Base-by-base conservation (phyloP, 2,797 vertebrate genomes). In the Parauchenoglanis ngamensis region DNA sequence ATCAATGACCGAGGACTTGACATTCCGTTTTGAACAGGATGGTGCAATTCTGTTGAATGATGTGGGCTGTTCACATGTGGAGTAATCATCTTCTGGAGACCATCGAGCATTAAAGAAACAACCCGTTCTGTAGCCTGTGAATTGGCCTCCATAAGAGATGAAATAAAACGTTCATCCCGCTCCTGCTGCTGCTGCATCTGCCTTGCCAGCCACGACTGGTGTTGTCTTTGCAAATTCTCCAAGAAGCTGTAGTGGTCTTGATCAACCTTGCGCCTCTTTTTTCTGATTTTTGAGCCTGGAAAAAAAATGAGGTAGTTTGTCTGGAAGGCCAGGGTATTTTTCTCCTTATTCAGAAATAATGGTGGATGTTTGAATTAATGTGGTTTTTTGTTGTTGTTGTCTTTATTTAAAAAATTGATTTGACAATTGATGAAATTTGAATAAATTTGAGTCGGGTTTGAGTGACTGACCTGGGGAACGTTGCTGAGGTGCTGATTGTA, bases 151-250 rank as follows among this genome's bases (percentile, higher is more conserved):
- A 82, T 82, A 4, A 82, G 80, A 67, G 59, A 82, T 49, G 80
- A 82, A 65, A 82, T 65, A 28, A 82, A 82, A 17, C 7, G 40
- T 49, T 81, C 40, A 49, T 65, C 79, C 46, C 35, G 23, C 40
- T 81, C 78, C 57, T 65, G 80, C 28, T 65, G 80, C 61, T 82
- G 59, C 61, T 82, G 80, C 80, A 49, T 82, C 59, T 82, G 80
- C 7, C 8, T 28, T 49, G 40, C 80, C 44, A 82, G 61, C 61
- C 59, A 65, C 1, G 40, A 46, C 35, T 65, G 35, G 63, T 80
- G 78, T 35, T 81, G 78, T n/a, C 40, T 81, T 61, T 81, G 56
- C 31, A 80, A 46, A 63, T 82, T 82, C 80, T 65, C 80, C 25
- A 82, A 25, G n/a, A 82, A 82, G 25, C 59, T 65, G 59, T 82